These are phyloP conservation scores for Tachypleus tridentatus DNA, from an alignment of 1,140 invertebrate genomes.

Conservation along the genomic window DNA sequence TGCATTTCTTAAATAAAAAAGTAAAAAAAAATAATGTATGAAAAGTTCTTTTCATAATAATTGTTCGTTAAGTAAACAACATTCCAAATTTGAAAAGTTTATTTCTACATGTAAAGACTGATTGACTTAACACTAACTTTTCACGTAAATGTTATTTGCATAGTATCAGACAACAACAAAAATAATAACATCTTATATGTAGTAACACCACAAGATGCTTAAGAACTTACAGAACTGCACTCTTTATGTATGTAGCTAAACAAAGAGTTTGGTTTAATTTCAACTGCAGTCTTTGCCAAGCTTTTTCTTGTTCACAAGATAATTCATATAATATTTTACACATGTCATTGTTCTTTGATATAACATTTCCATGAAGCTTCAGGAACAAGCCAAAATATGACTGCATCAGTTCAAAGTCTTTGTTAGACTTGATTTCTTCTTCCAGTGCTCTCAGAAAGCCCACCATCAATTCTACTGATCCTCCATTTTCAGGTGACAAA, in stretches of 20 bases:
- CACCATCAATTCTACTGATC: slow-evolving; percentile 51
- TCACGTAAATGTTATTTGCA: too few species aligned
- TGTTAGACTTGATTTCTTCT: slow-evolving; percentile 56
- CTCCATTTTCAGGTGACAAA: slow-evolving; percentile 55
- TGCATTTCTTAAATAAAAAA: too few species aligned
- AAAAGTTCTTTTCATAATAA: too few species aligned
- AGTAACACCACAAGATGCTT: too few species aligned
- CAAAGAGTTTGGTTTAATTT: slow-evolving; percentile 63
- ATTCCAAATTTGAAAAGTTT: too few species aligned
- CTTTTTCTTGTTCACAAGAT: slow-evolving; percentile 41
- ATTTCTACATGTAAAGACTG: too few species aligned
- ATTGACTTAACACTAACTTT: too few species aligned
- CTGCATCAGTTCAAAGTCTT: slow-evolving; percentile 82
- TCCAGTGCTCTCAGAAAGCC: slow-evolving; percentile 68
- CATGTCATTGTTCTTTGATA: slow-evolving; percentile 46
- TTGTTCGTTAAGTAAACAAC: too few species aligned
- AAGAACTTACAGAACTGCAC: slow-evolving; percentile 25
- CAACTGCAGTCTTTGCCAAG: slow-evolving; percentile 54
- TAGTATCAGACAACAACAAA: too few species aligned
- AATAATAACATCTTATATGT: too few species aligned
- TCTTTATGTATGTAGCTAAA: slow-evolving; percentile 40
- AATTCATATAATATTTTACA: slow-evolving; percentile 45
- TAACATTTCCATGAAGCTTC: slow-evolving; percentile 55
- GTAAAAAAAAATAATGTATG: too few species aligned
- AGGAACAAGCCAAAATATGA: slow-evolving; percentile 84